Percentiles rank a stretch among this genome's conserved stretches.
phyloP scores from a whole-genome alignment of 2,797 vertebrate species.

The Coendou prehensilis region DNA sequence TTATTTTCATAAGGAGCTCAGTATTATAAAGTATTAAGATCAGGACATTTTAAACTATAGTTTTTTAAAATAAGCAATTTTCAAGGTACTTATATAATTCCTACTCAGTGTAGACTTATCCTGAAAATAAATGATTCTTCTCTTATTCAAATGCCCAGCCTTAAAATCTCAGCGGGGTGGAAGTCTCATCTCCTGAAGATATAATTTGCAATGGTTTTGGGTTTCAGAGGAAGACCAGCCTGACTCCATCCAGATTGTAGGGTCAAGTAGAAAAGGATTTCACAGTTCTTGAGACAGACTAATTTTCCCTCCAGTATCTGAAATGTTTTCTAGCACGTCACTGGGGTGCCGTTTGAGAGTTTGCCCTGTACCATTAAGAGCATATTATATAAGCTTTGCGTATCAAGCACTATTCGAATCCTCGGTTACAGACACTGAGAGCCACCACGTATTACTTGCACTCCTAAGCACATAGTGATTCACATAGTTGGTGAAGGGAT shows the following conservation, averaged over 20 bases:
- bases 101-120: constrained; percentile 9
- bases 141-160: constrained; percentile 40
- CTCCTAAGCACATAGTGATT: not conserved
- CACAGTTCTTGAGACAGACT: constrained; percentile 7
- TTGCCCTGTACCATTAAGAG: constrained; percentile 41
- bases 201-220: not conserved
- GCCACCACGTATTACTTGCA: not conserved
- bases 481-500: not conserved
- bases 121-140: constrained; percentile 48
- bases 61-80: constrained; percentile 59
- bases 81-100: constrained; percentile 61
- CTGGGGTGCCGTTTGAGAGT: constrained; percentile 16
- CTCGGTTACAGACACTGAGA: not conserved
- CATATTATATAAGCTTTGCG: not conserved
- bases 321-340: constrained; percentile 45
- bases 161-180: constrained; percentile 10
- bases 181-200: not conserved
- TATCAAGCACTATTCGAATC: not conserved
- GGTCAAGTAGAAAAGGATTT: constrained; percentile 39
- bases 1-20: constrained; percentile 53
- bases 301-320: not conserved
- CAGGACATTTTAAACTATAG: not conserved
- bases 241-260: not conserved
- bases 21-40: constrained; percentile 7
- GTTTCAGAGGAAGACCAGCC: constrained; percentile 43